Percentiles rank a stretch among this genome's conserved stretches.
These are phyloP conservation scores for Sternotherus odoratus DNA, from an alignment of 2,797 vertebrate species.

Conservation along the genomic window DNA sequence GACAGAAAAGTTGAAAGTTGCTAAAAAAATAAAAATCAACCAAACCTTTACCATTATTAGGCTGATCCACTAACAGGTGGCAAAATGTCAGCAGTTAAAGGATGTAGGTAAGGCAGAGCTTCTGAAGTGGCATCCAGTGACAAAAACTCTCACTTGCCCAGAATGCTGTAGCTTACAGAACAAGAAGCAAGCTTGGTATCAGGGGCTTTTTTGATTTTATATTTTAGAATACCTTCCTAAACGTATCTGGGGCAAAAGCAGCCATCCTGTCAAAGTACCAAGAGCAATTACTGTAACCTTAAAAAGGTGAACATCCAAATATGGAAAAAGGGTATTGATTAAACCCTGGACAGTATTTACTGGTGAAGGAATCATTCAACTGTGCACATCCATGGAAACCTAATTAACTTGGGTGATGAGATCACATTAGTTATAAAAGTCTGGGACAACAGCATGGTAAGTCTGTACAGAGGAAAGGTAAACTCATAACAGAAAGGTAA, in stretches of 20 bases:
- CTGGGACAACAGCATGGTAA: background rate
- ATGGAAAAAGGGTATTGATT: rapidly evolving
- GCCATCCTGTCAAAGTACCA: background rate
- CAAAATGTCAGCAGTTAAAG: background rate
- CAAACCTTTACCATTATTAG: background rate
- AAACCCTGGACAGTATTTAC: background rate
- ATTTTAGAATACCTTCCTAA: background rate
- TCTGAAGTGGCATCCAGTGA: background rate
- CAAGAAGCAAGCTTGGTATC: background rate
- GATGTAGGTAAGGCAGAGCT: background rate
- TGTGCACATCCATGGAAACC: background rate
- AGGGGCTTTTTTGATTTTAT: background rate
- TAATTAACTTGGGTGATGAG: background rate
- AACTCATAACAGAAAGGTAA: background rate
- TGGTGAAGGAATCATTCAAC: rapidly evolving
- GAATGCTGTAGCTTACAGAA: background rate
- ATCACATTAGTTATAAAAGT: background rate
- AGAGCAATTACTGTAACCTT: background rate
- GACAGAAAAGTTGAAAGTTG: background rate
- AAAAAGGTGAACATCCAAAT: background rate
- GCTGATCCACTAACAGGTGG: background rate
- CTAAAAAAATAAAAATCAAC: background rate
- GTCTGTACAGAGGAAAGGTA: background rate
- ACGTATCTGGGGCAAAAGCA: background rate
- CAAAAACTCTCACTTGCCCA: background rate